Base-by-base conservation (phyloP, 2,113 vertebrate species). In the Herpetotheres cachinnans region DNA sequence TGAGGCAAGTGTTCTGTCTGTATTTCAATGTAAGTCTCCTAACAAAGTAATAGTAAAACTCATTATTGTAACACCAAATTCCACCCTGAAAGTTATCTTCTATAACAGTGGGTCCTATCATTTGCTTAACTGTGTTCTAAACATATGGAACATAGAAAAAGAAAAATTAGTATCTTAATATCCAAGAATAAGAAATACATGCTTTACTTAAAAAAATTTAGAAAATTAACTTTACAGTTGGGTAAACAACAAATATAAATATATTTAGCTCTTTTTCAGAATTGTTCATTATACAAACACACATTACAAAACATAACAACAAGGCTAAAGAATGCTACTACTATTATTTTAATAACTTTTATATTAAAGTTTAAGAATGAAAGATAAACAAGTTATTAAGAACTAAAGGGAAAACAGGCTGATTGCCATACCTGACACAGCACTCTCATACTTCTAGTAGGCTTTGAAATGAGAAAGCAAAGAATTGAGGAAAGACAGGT, bases 381-480 rank as follows among this genome's bases (percentile, higher is more conserved):
- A 78, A 91, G 67, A 95, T 54, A 71, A 82, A 88, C 18, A 40
- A 97, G 66, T 44, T 40, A 82, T 91, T 73, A 90, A 95, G 97
- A 98, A 89, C 73, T 97, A 98, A 97, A 97, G 97, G 97, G 97
- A 98, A 98, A 99, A 98, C 95, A 98, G 97, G 98, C 98, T 98
- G 88, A 97, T 98, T 98, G 98, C 98, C 99, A 98, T 99, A 99
- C 99, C 99, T 99, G 99, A 99, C 99, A 99, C 98, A 99, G 99
- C 98, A 99, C 99, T 98, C 99, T 99, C 99, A 99, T 99, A 99
- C 99, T 99, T 99, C 99, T 99, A 99, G 99, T 99, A 98, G 99
- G 99, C 99, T 99, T 99, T 98, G 98, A 98, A 99, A 98, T 98
- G 98, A 98, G 98, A 99, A 99, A 99, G 99, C 98, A 99, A 99